These are phyloP conservation scores for Chouioia cunea DNA, from an alignment of 2,888 invertebrate genomes.

Conservation along the genomic window DNA sequence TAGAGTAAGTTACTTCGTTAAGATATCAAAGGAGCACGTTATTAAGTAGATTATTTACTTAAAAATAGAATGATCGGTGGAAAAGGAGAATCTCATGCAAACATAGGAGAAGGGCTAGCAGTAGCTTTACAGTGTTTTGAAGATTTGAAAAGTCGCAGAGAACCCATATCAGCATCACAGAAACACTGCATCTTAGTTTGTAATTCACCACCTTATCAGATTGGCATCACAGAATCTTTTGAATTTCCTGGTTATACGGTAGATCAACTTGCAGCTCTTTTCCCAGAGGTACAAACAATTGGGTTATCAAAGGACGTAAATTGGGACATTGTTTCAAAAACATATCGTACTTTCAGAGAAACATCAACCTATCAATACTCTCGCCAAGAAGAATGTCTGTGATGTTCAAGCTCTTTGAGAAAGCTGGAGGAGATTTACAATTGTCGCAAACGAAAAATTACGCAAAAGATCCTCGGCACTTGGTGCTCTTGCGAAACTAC, in stretches of 20 bases:
- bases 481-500: slow-evolving; percentile 73
- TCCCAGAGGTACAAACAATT: slow-evolving; percentile 76
- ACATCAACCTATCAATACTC: slow-evolving; percentile 87
- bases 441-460: slow-evolving; percentile 89
- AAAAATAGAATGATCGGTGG: slow-evolving; percentile 83
- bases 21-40: slow-evolving; percentile 4
- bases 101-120: slow-evolving; percentile 90
- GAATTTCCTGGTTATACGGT: slow-evolving; percentile 81
- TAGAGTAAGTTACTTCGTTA: slow-evolving; percentile 76
- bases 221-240: slow-evolving; percentile 83
- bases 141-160: slow-evolving; percentile 77
- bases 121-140: slow-evolving; percentile 91
- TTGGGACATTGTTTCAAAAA: slow-evolving; percentile 4
- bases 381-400: slow-evolving; percentile 91
- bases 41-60: slow-evolving; percentile 8
- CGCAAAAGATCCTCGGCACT: slow-evolving; percentile 87
- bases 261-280: slow-evolving; percentile 85
- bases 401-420: slow-evolving; percentile 88
- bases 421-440: slow-evolving; percentile 87
- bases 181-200: slow-evolving; percentile 88
- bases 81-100: slow-evolving; percentile 89
- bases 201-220: slow-evolving; percentile 92
- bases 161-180: slow-evolving; percentile 71
- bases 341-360: slow-evolving; percentile 72
- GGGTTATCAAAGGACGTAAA: slow-evolving; percentile 10